These are phyloP conservation scores for Glareola pratincola DNA, from an alignment of 2,113 vertebrate species.

Conservation along the genomic window DNA sequence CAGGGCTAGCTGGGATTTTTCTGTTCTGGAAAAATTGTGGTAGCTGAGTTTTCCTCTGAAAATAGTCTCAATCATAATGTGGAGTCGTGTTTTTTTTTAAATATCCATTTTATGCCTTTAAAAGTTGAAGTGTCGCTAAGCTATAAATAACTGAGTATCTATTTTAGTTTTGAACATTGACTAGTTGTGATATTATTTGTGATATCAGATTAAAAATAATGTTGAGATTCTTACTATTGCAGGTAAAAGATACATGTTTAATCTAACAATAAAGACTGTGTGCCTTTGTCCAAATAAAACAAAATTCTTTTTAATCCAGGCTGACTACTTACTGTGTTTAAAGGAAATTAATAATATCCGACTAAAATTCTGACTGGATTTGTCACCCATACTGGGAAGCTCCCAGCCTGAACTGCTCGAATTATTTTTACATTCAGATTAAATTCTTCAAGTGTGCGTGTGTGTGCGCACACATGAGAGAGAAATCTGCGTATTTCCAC, in stretches of 20 bases:
- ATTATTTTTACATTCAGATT: not conserved
- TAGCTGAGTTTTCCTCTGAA: conserved; percentile 21
- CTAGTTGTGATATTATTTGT: conserved; percentile 28
- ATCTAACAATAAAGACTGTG: conserved; percentile 30
- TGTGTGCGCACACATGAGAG: not conserved
- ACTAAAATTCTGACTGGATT: not conserved
- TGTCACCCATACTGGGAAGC: not conserved
- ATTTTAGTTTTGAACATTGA: conserved; percentile 44
- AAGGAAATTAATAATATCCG: not conserved
- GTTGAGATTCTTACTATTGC: conserved; percentile 35
- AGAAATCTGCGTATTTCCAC: not conserved
- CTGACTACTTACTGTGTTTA: not conserved
- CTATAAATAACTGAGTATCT: conserved; percentile 39
- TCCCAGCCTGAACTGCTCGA: not conserved
- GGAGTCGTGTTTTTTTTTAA: not conserved
- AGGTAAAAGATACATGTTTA: not conserved
- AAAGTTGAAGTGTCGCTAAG: conserved; percentile 11
- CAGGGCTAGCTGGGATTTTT: not conserved
- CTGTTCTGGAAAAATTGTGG: conserved; percentile 10
- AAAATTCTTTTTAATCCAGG: conserved; percentile 14
- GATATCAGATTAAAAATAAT: not conserved
- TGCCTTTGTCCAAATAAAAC: conserved; percentile 52
- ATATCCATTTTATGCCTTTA: conserved; percentile 6
- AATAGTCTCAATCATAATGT: not conserved
- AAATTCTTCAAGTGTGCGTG: not conserved